Evolutionary conservation across 2,113 vertebrate species (phyloP).

Genomic region (Myiopsitta monachus): DNA sequence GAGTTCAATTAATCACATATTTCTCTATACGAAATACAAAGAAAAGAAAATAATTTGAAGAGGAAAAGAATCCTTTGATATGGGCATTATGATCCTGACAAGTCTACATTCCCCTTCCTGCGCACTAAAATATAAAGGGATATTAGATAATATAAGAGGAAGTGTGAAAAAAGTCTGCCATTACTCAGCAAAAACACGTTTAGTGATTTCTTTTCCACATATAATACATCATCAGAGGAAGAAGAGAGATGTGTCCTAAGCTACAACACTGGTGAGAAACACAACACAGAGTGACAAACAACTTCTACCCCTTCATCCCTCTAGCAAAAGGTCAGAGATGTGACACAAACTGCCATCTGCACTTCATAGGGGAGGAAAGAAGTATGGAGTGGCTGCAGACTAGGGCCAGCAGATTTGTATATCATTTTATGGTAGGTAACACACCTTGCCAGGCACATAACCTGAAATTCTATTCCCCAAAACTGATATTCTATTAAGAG

Average conservation of each 20-base stretch:
- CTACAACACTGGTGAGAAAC: background rate
- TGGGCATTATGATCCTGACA: background rate
- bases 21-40: background rate
- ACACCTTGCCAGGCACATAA: background rate
- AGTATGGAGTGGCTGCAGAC: background rate
- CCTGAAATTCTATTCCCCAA: background rate
- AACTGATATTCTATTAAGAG: background rate
- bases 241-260: background rate
- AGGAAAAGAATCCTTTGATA: background rate
- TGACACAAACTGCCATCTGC: background rate
- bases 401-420: background rate
- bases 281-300: background rate
- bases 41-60: background rate
- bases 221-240: background rate
- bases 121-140: background rate
- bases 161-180: background rate
- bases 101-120: background rate
- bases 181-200: background rate
- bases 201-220: background rate
- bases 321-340: rapidly evolving
- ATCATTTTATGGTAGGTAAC: background rate
- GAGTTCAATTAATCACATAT: background rate
- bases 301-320: background rate
- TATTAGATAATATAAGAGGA: background rate
- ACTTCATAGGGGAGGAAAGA: background rate